Base-by-base conservation (phyloP, 2,888 invertebrate genomes). In the Volucella bombylans region DNA sequence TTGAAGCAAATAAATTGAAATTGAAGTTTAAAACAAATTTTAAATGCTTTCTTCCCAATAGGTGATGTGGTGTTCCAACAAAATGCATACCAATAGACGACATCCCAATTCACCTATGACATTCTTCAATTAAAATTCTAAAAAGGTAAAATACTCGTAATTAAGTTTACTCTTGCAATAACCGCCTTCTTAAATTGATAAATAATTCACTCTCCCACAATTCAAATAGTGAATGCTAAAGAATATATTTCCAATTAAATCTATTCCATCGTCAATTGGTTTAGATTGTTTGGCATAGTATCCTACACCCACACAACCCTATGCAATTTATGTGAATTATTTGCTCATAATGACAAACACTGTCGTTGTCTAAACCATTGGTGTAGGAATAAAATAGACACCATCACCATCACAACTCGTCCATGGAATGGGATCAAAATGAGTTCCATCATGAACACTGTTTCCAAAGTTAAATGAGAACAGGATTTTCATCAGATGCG, bases 271-370 rank as follows among this genome's bases (percentile, higher is more conserved):
- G 64, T 55, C 14, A 49, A 47, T 39, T 54, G 50, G 59, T 61
- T 77, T 45, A 54, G 67, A 67, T 61, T 59, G 23, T 59, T 47
- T 72, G 71, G 39, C 59, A 67, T 39, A 10, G 50, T 10, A 18
- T 9, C 11, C 11, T 2, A 12, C 14, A 50, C n/a, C 3, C 6
- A 23, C n/a, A 41, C 50, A 15, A 38, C 38, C 9, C 15, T n/a
- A 79, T 54, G 71, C 45, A 83, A 83, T 83, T 83, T 83, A 83
- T 83, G 69, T 71, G 76, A 79, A 83, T 79, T 47, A 74, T 83
- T 82, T 67, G 54, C 41, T 65, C 39, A 45, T 23, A 65, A 61
- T 69, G 65, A 45, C 67, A 41, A 31, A 39, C 65, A 74, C 79
- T 69, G 71, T 79, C 74, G 38, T 67, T 74, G 38, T 47, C 54